These are phyloP conservation scores for Ginglymostoma cirratum DNA, from an alignment of 2,113 vertebrate genomes.

Conservation along the genomic window DNA sequence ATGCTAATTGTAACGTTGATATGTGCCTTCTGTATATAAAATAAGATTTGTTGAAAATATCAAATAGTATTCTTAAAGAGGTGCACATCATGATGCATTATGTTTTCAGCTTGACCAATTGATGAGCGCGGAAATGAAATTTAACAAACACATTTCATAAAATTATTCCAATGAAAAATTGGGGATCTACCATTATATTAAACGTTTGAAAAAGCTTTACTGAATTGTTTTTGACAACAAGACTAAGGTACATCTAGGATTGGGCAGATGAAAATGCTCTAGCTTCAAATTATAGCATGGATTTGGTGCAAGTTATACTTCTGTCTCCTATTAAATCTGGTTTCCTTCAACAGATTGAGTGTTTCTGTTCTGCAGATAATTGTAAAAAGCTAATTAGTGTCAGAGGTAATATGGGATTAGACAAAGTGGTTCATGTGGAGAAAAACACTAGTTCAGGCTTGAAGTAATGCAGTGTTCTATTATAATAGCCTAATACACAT, in stretches of 20 bases:
- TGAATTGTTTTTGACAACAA: not conserved
- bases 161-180: not conserved
- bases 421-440: constrained; percentile 15
- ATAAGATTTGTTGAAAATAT: not conserved
- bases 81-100: not conserved
- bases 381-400: constrained; percentile 19
- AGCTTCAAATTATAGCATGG: not conserved
- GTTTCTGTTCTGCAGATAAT: not conserved
- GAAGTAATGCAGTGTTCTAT: not conserved
- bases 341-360: not conserved
- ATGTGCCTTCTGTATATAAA: not conserved
- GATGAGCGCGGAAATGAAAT: not conserved
- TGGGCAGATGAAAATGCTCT: not conserved
- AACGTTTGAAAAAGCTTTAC: not conserved
- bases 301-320: not conserved
- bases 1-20: not conserved
- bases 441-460: not conserved
- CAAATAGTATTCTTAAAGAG: not conserved
- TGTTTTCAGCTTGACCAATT: not conserved
- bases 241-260: not conserved
- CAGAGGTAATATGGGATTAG: not conserved
- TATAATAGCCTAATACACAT: not conserved
- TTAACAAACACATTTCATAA: not conserved
- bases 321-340: not conserved
- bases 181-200: not conserved